These are phyloP conservation scores for Illadopsis cleaveri DNA, from an alignment of 2,113 vertebrate genomes.

Conservation along the genomic window DNA sequence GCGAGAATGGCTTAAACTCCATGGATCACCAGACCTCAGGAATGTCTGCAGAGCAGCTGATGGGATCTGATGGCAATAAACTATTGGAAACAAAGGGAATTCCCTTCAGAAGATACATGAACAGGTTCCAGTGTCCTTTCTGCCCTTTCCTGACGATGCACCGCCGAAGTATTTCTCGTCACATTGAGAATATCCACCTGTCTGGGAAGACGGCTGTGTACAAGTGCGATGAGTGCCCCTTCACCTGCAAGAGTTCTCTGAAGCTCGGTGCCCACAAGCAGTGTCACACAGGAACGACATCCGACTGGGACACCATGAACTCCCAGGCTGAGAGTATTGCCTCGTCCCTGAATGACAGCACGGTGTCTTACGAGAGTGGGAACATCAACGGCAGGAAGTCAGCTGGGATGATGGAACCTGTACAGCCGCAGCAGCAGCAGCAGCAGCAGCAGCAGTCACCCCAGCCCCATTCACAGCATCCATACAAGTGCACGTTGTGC, in stretches of 20 bases:
- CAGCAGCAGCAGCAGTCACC: slow-evolving; percentile 68
- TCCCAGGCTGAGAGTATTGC: slow-evolving; percentile 83
- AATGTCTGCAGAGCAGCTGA: slow-evolving; percentile 87
- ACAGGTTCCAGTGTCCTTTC: slow-evolving; percentile 97
- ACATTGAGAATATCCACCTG: slow-evolving; percentile 97
- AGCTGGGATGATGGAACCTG: slow-evolving; percentile 74
- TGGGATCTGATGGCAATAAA: slow-evolving; percentile 94
- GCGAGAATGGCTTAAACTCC: slow-evolving; percentile 86
- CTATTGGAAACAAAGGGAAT: slow-evolving; percentile 96
- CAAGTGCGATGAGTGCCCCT: slow-evolving; percentile 95
- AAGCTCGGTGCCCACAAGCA: slow-evolving; percentile 94
- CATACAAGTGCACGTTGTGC: slow-evolving; percentile 95
- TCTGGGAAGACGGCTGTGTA: slow-evolving; percentile 95
- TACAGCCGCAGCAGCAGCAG: slow-evolving; percentile 62
- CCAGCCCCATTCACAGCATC: slow-evolving; percentile 80
- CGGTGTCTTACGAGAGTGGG: slow-evolving; percentile 81
- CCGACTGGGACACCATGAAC: slow-evolving; percentile 90
- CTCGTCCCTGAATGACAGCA: slow-evolving; percentile 79
- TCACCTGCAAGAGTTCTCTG: slow-evolving; percentile 93
- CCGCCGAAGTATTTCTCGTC: slow-evolving; percentile 93
- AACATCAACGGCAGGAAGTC: slow-evolving; percentile 89
- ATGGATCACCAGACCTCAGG: slow-evolving; percentile 85
- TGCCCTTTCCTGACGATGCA: slow-evolving; percentile 98
- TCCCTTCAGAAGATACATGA: slow-evolving; percentile 93
- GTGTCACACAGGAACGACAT: slow-evolving; percentile 81